A percentile compares a stretch with the other conserved stretches of the same genome.
These are phyloP conservation scores for Aphidius gifuensis DNA, from an alignment of 1,140 invertebrate species.

Conservation along the genomic window DNA sequence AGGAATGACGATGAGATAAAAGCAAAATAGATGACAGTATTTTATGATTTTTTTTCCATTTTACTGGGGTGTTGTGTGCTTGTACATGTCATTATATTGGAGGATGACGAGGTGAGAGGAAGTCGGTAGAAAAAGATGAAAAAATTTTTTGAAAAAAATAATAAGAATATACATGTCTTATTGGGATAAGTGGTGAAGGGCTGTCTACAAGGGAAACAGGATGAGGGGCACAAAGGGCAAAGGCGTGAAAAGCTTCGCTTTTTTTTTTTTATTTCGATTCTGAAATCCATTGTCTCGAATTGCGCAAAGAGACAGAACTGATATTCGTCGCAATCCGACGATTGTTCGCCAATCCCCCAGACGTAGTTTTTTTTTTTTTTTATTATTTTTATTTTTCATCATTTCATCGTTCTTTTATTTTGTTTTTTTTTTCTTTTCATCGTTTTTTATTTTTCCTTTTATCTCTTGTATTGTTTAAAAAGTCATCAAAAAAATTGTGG, in stretches of 20 bases:
- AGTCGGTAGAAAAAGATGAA: not conserved
- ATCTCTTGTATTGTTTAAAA: not conserved
- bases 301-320: not conserved
- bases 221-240: not conserved
- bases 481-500: not conserved
- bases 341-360: too few relatives aligned
- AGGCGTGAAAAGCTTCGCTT: not conserved
- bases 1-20: not conserved
- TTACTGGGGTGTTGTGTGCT: not conserved
- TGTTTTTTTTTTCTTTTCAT: not conserved
- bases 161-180: not conserved
- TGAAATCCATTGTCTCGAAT: not conserved
- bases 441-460: not conserved
- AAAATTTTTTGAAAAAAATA: slow-evolving; percentile 1
- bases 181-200: not conserved
- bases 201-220: not conserved
- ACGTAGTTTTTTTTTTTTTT: too few relatives aligned
- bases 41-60: not conserved
- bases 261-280: too few relatives aligned
- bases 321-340: too few relatives aligned
- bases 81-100: too few relatives aligned
- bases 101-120: too few relatives aligned
- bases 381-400: too few relatives aligned
- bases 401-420: not conserved
- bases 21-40: slow-evolving; percentile 3